phyloP scores from a whole-genome alignment of 2,888 invertebrate genomes.

The Cataglyphis rosenhaueri region DNA sequence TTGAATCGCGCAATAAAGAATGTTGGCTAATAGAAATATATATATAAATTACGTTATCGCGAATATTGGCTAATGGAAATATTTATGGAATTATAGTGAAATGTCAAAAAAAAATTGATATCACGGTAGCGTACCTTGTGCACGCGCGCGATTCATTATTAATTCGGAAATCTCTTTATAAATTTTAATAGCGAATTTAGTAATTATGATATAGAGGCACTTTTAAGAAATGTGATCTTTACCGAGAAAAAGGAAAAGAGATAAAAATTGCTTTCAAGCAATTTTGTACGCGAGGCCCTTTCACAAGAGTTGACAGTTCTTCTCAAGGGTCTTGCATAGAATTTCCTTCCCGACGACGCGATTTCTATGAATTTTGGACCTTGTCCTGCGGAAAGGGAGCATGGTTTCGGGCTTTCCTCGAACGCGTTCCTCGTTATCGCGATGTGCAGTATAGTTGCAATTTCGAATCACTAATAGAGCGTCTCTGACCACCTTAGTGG shows the following conservation, averaged over 20 bases:
- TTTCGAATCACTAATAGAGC: slow-evolving; percentile 63
- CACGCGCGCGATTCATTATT: slow-evolving; percentile 1
- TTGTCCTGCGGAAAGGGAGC: not conserved
- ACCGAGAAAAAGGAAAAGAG: not conserved
- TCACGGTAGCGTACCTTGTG: not conserved
- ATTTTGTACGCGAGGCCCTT: not conserved
- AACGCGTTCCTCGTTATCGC: slow-evolving; percentile 61
- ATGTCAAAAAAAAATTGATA: slow-evolving; percentile 10
- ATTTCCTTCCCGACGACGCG: slow-evolving; percentile 7
- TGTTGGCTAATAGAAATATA: slow-evolving; percentile 42
- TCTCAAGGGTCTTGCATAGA: not conserved
- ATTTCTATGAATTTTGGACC: not conserved
- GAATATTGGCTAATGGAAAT: slow-evolving; percentile 24
- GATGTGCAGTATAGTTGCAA: slow-evolving; percentile 69
- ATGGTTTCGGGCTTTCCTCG: slow-evolving; percentile 64
- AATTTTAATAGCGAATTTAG: slow-evolving; percentile 41
- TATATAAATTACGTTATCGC: slow-evolving; percentile 5
- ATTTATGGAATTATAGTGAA: slow-evolving; percentile 17
- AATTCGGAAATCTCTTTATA: slow-evolving; percentile 29
- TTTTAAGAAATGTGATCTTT: slow-evolving; percentile 8
- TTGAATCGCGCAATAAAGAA: not conserved
- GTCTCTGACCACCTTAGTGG: slow-evolving; percentile 35
- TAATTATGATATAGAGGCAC: not conserved
- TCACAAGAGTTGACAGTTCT: not conserved
- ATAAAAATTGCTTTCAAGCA: not conserved